phyloP scores from a whole-genome alignment of 64 coral and sea anemone species.

The Montipora capricornis region DNA sequence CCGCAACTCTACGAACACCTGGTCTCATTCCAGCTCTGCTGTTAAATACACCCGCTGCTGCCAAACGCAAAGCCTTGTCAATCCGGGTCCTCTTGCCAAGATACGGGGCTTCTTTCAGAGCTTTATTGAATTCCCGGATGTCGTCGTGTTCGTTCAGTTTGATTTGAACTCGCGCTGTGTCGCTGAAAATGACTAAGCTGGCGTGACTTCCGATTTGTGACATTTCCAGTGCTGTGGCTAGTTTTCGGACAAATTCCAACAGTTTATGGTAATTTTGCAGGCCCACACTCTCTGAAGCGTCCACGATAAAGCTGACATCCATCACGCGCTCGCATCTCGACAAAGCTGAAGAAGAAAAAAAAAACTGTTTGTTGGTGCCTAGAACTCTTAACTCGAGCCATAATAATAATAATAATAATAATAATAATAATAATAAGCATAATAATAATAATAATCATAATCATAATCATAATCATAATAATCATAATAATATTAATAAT shows the following conservation, averaged over 20 bases:
- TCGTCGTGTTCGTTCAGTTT: constrained; percentile 63
- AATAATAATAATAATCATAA: no score
- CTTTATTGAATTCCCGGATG: constrained; percentile 59
- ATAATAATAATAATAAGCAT: no score
- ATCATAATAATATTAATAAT: no score
- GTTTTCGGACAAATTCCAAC: constrained; percentile 67
- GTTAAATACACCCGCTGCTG: constrained; percentile 71
- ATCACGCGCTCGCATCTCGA: constrained; percentile 58
- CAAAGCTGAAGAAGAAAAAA: constrained; percentile 11
- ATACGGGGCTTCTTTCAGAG: constrained; percentile 56
- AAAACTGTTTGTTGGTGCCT: background rate
- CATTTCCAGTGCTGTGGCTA: constrained; percentile 65
- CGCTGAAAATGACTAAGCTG: constrained; percentile 78
- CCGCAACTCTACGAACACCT: constrained; percentile 58
- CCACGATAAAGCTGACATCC: constrained; percentile 85
- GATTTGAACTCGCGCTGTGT: constrained; percentile 64
- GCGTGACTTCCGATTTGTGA: constrained; percentile 53
- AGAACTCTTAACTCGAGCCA: no score
- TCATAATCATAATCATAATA: no score
- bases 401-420: no score
- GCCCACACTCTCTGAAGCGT: constrained; percentile 88
- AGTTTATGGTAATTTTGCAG: constrained; percentile 61
- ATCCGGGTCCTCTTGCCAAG: constrained; percentile 74
- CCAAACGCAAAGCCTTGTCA: constrained; percentile 77
- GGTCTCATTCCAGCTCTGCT: constrained; percentile 45